Evolutionary conservation across 53 echinoderm and acorn worm species (phyloP).

Genomic region (Actinopyga echinites): DNA sequence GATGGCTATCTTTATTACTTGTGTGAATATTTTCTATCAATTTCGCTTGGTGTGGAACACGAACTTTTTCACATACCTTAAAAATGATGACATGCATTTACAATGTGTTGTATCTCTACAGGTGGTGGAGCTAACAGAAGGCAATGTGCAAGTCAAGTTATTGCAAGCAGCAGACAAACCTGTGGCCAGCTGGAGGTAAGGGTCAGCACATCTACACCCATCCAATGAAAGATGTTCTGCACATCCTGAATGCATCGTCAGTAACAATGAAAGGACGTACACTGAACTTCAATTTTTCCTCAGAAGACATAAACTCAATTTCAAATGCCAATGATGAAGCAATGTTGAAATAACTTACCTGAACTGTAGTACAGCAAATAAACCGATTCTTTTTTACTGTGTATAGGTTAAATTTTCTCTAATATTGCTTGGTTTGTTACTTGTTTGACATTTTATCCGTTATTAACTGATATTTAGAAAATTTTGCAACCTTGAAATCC

Average conservation of each 20-base stretch:
- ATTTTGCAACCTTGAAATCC: too few species aligned
- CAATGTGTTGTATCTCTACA: background rate
- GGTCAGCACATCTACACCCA: background rate
- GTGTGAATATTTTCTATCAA: background rate
- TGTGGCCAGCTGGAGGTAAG: background rate
- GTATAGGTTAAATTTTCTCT: too few species aligned
- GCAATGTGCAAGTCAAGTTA: background rate
- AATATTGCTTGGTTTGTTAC: too few species aligned
- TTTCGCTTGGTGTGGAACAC: too few species aligned
- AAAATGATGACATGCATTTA: background rate
- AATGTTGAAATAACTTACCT: background rate
- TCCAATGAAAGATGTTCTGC: background rate
- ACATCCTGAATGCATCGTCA: constrained; percentile 4
- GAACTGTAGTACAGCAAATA: too few species aligned
- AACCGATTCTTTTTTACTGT: too few species aligned
- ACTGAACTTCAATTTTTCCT: background rate
- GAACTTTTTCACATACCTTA: too few species aligned
- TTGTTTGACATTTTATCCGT: too few species aligned
- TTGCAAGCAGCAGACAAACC: background rate
- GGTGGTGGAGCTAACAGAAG: background rate
- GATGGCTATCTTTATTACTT: background rate
- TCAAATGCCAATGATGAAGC: background rate
- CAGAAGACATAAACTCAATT: background rate
- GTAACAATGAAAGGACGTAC: constrained; percentile 11
- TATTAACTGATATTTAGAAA: too few species aligned